Evolutionary conservation across 2,888 invertebrate species (phyloP), one percentile per base, ranked within the genome.

Genomic region (Leptothorax acervorum): DNA sequence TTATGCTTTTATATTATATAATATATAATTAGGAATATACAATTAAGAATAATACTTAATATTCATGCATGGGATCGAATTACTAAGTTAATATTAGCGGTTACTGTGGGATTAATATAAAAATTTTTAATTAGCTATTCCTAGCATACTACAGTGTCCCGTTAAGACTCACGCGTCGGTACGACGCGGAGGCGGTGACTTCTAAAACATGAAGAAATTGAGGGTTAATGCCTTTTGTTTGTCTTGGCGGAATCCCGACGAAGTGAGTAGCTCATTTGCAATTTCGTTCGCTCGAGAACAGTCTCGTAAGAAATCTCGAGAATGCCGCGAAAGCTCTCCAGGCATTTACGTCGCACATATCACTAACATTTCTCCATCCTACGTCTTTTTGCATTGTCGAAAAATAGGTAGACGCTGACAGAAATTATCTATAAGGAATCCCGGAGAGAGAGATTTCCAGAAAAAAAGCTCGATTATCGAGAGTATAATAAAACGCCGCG

Each of bases 181-280:
- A 75, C 45, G 74, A 65, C 66, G 73, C 66, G 83, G n/a, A 63
- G 65, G 57, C 18, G 85, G 79, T 23, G 18, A 31, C 81, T 83
- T 75, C 73, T 85, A 73, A 86, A 89, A 86, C 65, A 76, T 78
- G 83, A 83, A 79, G 86, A 86, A 87, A 83, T 82, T 68, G 76
- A 88, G 42, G 86, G 86, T 85, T 87, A 90, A 91, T 89, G 87
- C 83, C 83, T 87, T 90, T 89, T 87, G 88, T 91, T 91, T 91
- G 90, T 87, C 85, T 81, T 74, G 78, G 65, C 42, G 60, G 8
- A 71, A 71, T 79, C n/a, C 11, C 48, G 55, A 55, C 53, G n/a
- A 53, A 78, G 68, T 60, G 71, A 71, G 48, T 60, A 48, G 60
- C 60, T 79, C 48, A 70, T 79, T 79, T 71, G 71, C 79, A 71